phyloP scores from a whole-genome alignment of 2,797 vertebrate species.

The Micrastur ruficollis region DNA sequence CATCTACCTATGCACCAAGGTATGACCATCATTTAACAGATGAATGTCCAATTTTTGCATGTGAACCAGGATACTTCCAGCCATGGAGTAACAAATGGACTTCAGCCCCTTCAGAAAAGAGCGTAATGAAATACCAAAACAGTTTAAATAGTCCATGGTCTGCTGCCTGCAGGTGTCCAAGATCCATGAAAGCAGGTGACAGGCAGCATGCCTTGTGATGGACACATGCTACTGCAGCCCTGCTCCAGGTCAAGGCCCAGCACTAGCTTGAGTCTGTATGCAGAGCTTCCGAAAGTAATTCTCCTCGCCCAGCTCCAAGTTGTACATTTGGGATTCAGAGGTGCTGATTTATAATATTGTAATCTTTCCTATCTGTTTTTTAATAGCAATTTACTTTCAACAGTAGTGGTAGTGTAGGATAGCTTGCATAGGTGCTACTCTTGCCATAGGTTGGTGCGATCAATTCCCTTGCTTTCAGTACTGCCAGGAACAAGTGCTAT shows the following conservation, averaged over 20 bases:
- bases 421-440: neutral
- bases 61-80: neutral
- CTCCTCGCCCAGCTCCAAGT: neutral
- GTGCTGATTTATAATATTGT: neutral
- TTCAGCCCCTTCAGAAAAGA: neutral
- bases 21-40: neutral
- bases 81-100: neutral
- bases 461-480: neutral
- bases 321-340: neutral
- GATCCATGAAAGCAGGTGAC: neutral
- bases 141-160: neutral
- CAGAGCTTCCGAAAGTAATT: neutral
- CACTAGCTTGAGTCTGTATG: neutral
- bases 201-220: neutral
- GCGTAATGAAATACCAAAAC: neutral
- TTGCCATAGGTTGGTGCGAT: neutral
- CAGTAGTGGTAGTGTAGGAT: neutral
- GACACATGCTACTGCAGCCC: neutral
- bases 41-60: neutral
- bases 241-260: neutral
- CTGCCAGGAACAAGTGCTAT: neutral
- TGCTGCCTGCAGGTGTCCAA: neutral
- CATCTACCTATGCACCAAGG: neutral
- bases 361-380: neutral
- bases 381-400: neutral